phyloP scores from a whole-genome alignment of 2,113 vertebrate genomes.

The Lampris incognitus region DNA sequence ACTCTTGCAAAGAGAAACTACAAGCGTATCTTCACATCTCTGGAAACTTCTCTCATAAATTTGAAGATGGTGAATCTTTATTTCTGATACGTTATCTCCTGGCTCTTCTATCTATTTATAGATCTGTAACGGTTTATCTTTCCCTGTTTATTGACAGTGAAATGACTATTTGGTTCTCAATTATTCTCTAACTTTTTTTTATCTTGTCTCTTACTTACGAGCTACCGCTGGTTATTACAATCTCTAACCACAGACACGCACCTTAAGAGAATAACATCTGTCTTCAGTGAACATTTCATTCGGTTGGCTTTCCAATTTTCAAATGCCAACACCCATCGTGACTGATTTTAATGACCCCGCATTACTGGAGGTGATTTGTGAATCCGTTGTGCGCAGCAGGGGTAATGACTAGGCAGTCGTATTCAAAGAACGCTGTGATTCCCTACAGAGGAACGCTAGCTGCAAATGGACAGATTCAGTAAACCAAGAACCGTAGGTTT shows the following conservation, averaged over 20 bases:
- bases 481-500: neutral
- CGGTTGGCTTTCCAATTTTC: neutral
- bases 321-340: neutral
- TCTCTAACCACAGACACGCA: neutral
- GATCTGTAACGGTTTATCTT: too few relatives aligned
- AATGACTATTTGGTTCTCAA: too few relatives aligned
- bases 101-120: too few relatives aligned
- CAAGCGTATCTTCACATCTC: too few relatives aligned
- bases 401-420: neutral
- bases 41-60: too few relatives aligned
- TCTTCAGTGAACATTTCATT: slow-evolving; percentile 4
- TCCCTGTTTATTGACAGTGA: too few relatives aligned
- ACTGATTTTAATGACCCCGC: neutral
- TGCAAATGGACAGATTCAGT: neutral
- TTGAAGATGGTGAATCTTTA: too few relatives aligned
- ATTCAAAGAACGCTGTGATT: neutral
- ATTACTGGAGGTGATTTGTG: neutral
- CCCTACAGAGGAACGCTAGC: neutral
- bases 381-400: neutral
- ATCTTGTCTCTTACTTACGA: too few relatives aligned
- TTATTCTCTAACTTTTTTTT: too few relatives aligned
- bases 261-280: neutral
- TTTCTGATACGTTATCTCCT: too few relatives aligned
- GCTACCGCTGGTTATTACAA: too few relatives aligned
- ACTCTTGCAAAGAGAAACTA: too few relatives aligned